Percentiles rank a stretch among this genome's conserved stretches.
Evolutionary conservation across 1,140 invertebrate genomes (phyloP).

Genomic region (Papilio dardanus): DNA sequence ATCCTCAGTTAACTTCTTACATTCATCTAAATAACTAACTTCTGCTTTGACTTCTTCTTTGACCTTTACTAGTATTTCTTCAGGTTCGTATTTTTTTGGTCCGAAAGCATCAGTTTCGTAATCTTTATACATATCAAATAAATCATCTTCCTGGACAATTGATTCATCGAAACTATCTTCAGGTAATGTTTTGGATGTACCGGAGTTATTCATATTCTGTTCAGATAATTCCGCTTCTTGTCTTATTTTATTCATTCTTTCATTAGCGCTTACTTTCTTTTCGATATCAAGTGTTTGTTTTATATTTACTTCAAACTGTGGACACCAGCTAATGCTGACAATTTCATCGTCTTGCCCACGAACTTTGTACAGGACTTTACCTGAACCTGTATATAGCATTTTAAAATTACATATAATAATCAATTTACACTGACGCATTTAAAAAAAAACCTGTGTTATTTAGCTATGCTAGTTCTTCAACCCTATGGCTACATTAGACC

Average conservation of each 20-base stretch:
- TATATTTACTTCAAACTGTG: conserved; percentile 69
- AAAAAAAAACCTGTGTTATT: no score
- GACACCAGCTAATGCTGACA: conserved; percentile 89
- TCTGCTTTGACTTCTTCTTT: conserved; percentile 48
- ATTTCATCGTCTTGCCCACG: conserved; percentile 89
- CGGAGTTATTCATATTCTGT: conserved; percentile 55
- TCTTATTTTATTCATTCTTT: conserved; percentile 57
- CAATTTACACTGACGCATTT: no score
- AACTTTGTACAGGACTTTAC: conserved; percentile 85
- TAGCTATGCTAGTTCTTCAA: no score
- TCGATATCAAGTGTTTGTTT: conserved; percentile 55
- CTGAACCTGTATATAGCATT: conserved; percentile 75
- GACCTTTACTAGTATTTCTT: conserved; percentile 63
- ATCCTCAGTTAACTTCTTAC: conserved; percentile 67
- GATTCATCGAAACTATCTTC: conserved; percentile 69
- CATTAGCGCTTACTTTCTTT: conserved; percentile 45
- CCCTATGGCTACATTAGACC: no score
- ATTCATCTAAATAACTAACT: conserved; percentile 68
- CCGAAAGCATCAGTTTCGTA: conserved; percentile 76
- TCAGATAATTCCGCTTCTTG: conserved; percentile 43
- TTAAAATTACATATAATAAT: no score
- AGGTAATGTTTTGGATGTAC: conserved; percentile 56
- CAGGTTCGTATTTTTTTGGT: conserved; percentile 73
- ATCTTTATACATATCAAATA: conserved; percentile 78
- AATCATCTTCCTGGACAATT: conserved; percentile 67